Evolutionary conservation across 1,140 invertebrate species (phyloP), one percentile per base, ranked within the genome.

Genomic region (Aphis craccivora): DNA sequence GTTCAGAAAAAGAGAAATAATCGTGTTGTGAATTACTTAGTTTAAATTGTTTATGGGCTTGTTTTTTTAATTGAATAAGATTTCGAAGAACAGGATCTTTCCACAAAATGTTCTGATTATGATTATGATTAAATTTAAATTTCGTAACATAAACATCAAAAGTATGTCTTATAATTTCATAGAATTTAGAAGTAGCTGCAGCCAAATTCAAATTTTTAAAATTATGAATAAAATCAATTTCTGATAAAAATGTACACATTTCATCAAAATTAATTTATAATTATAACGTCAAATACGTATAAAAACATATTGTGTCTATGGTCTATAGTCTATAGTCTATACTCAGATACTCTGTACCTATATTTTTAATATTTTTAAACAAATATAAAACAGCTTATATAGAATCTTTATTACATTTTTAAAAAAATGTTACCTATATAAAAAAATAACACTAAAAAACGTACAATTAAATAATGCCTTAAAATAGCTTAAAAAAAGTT

Each of bases 81-180:
- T 67, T 67, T 67, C 23, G 60, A 67, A 67, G 60, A 23, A 67
- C 60, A 67, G 23, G 60, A 30, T 67, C 23, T 67, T 67, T 67
- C 23, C 60, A 25, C 60, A 23, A 25, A 67, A 67, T 67, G 23
- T 67, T 67, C 25, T 67, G 60, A 67, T 25, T 67, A 25, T n/a
- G n/a, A n/a, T n/a, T n/a, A n/a, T 67, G 60, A 67, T 67, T 67
- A 67, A 67, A 67, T 67, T 67, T 67, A 25, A 67, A 67, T 67
- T 67, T 67, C 30, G 60, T 22, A 67, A 67, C 60, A 67, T 67
- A 67, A 25, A 67, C 23, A 67, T 67, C 20, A 67, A n/a, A n/a
- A n/a, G n/a, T n/a, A n/a, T n/a, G n/a, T n/a, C n/a, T n/a, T n/a
- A n/a, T n/a, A n/a, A n/a, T 67, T 67, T 67, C 43, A 43, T 25